Base-by-base conservation (phyloP, 1,140 invertebrate species). In the Helicorthomorpha holstii region DNA sequence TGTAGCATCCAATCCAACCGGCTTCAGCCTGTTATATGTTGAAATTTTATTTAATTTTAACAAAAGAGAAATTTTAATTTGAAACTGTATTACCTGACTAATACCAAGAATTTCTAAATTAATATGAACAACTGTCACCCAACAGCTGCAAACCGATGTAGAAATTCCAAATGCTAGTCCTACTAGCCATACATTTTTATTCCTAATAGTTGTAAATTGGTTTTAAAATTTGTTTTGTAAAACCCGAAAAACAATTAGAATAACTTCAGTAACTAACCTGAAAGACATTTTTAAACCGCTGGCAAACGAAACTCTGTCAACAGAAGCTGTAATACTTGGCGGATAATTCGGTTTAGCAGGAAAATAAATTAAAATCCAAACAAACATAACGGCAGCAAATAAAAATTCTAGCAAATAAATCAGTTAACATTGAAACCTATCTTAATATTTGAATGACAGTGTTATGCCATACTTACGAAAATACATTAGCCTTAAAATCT, bases 111-210 rank as follows among this genome's bases (percentile, higher is more conserved):
- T 57, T 59, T 65, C 52, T 51, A 66, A 51, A 49, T 61, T 61
- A 38, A 69, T 63, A 49, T 69, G 66, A 1, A 73, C 60, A 42
- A 71, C 66, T 42, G 65, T 66, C 12, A 67, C 58, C 70, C 70
- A 73, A 0, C 65, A 66, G 48, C 67, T 66, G 47, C 64, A 64
- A 0, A 68, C 61, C 7, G 70, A 69, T 54, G 65, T 58, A 41
- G 66, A 66, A 7, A 72, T 58, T 38, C 65, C 65, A 51, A 67
- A 67, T 25, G 67, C 61, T 4, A 65, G 46, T 19, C 61, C 59
- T 22, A 72, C 53, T n/a, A 63, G 48, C 64, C 68, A 67, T 52
- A 72, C 62, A 50, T 63, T 61, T 48, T 59, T 59, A 43, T 66
- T 66, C 44, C 71, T 73, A 42, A 55, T 57, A 51, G 16, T 34